Evolutionary conservation across 2,113 vertebrate species (phyloP), one percentile per base, ranked within the genome.

Genomic region (Rousettus leschenaultii): DNA sequence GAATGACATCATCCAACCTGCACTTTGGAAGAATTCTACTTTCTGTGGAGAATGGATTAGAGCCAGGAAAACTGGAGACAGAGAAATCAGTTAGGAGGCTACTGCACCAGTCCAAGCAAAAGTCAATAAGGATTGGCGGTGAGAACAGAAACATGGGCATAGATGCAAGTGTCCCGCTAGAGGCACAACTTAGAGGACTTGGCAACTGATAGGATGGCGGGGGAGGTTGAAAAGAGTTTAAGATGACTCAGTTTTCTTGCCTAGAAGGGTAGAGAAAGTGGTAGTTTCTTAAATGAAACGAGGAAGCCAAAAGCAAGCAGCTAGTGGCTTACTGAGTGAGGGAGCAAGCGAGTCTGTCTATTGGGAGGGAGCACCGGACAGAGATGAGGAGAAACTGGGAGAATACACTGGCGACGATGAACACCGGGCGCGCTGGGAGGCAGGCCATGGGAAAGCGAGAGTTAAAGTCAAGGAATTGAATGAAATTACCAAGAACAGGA

Each of bases 1-100:
- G 26, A 88, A 96, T 95, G n/a, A 96, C 97, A 94, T 96, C 97
- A 97, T 90, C 71, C 40, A 48, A 83, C 68, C 86, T 65, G 61
- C 68, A 82, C 93, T 94, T 18, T 93, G 95, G 93, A 95, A 95
- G 95, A 89, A 68, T 85, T 95, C 91, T 94, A 93, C 68, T 61
- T 70, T 87, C 70, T 38, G 43, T 86, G 66, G 77, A 86, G 71
- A 80, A 91, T 38, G 77, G 80, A 95, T 38, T 21, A 33, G n/a
- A 86, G 88, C 86, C 86, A 82, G 83, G 57, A 82, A 95, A 75
- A 90, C 59, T 22, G 38, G 79, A 96, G 70, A 57, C 90, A 85
- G 65, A 84, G 66, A 68, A 78, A 74, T 63, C 1, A 1, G 35
- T 70, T n/a, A 86, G 55, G 68, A 93, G 59, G 57, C 84, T 65